These are phyloP conservation scores for Allolobophora icterica DNA, from an alignment of 2,888 invertebrate genomes.

Conservation along the genomic window DNA sequence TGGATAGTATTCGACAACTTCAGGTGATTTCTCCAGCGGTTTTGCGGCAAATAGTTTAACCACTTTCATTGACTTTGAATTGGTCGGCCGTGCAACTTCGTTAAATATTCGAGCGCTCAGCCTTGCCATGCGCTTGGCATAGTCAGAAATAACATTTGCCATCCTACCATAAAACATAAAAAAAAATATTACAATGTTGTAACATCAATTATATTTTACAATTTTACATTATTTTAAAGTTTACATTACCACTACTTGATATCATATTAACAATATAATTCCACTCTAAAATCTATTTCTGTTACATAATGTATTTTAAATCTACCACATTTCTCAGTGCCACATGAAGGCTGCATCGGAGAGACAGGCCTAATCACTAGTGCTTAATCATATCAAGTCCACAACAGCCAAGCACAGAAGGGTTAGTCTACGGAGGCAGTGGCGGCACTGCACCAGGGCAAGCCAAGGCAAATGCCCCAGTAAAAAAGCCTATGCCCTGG, in stretches of 20 bases:
- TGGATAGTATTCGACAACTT: slow-evolving; percentile 84
- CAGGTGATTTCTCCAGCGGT: slow-evolving; percentile 77
- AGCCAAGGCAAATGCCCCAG: too few relatives aligned
- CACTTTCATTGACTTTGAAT: slow-evolving; percentile 69
- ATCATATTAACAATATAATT: neutral
- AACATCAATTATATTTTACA: neutral
- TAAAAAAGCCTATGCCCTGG: too few relatives aligned
- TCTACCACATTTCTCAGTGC: neutral
- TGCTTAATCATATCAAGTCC: neutral
- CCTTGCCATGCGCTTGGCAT: slow-evolving; percentile 83
- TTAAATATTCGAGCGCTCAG: slow-evolving; percentile 87
- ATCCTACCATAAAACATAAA: neutral
- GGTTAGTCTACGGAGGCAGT: neutral
- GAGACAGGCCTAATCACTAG: neutral
- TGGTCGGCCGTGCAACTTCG: slow-evolving; percentile 81
- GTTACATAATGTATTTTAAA: neutral
- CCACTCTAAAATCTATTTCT: neutral
- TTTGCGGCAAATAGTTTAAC: slow-evolving; percentile 79
- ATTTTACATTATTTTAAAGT: neutral
- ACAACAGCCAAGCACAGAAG: neutral
- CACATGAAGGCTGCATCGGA: neutral
- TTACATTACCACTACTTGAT: neutral
- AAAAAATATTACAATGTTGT: neutral
- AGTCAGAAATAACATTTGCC: slow-evolving; percentile 69
- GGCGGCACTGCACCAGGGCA: too few relatives aligned